phyloP scores from a whole-genome alignment of 2,113 vertebrate species.

The Ciconia boyciana region DNA sequence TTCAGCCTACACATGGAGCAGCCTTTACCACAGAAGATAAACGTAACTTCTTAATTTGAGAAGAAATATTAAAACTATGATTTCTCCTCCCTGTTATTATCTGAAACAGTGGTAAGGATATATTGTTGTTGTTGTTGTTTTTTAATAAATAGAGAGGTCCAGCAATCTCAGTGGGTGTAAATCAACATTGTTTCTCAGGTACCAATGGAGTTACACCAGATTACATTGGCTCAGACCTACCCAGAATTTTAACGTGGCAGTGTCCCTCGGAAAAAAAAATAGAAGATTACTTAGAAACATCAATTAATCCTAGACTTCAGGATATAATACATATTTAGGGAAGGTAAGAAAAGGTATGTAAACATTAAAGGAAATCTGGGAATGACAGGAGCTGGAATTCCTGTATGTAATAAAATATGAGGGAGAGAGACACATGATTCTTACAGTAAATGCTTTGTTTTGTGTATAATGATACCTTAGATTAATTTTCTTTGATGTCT shows the following conservation, averaged over 20 bases:
- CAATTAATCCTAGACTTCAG: background rate
- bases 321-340: background rate
- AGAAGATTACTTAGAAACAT: background rate
- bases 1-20: background rate
- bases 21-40: background rate
- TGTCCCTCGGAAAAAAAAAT: background rate
- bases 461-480: background rate
- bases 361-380: background rate
- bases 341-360: background rate
- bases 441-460: background rate
- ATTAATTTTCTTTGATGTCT: constrained; percentile 53
- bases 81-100: background rate
- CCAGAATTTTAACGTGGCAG: background rate
- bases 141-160: background rate
- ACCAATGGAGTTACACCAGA: background rate
- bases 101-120: background rate
- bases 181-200: background rate
- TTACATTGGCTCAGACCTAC: background rate
- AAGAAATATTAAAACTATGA: background rate
- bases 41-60: background rate
- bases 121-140: background rate
- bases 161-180: background rate
- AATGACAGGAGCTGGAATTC: background rate
- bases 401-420: background rate
- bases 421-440: background rate